Conservation (phyloP, 1,140 invertebrate genomes). For the Himalopsyche phryganea region DNA sequence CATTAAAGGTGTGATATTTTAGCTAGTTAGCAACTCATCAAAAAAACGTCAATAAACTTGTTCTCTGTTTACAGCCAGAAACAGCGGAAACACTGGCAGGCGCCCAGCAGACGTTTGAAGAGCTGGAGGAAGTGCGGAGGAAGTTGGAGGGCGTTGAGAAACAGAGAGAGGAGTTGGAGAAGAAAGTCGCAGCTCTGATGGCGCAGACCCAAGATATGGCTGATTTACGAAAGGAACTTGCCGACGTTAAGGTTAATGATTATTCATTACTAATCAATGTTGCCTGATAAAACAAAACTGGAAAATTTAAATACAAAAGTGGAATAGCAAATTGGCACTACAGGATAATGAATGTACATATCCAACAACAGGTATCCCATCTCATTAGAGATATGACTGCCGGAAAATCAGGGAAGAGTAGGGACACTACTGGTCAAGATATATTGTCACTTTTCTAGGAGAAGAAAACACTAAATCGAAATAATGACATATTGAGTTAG, state of each 20-base stretch:
- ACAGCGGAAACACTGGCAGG: not conserved
- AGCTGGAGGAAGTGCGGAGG: slow-evolving; percentile 8
- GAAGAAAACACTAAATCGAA: too few species aligned
- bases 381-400: too few species aligned
- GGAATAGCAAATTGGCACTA: not conserved
- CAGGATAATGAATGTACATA: too few species aligned
- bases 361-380: too few species aligned
- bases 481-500: too few species aligned
- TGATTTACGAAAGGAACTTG: slow-evolving; percentile 49
- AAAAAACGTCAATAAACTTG: too few species aligned
- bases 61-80: too few species aligned
- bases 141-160: slow-evolving; percentile 23
- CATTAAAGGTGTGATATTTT: too few species aligned
- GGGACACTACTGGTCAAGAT: too few species aligned
- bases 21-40: too few species aligned
- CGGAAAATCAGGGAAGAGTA: too few species aligned
- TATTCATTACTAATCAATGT: not conserved
- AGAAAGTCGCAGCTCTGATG: slow-evolving; percentile 50
- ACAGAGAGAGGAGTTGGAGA: slow-evolving; percentile 52
- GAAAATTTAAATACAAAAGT: not conserved
- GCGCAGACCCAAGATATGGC: slow-evolving; percentile 49
- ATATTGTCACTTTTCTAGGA: too few species aligned
- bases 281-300: not conserved
- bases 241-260: slow-evolving; percentile 36
- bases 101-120: not conserved